A percentile compares a stretch with the other conserved stretches of the same genome.
Evolutionary conservation across 2,113 vertebrate genomes (phyloP).

Genomic region (Pedetes capensis): DNA sequence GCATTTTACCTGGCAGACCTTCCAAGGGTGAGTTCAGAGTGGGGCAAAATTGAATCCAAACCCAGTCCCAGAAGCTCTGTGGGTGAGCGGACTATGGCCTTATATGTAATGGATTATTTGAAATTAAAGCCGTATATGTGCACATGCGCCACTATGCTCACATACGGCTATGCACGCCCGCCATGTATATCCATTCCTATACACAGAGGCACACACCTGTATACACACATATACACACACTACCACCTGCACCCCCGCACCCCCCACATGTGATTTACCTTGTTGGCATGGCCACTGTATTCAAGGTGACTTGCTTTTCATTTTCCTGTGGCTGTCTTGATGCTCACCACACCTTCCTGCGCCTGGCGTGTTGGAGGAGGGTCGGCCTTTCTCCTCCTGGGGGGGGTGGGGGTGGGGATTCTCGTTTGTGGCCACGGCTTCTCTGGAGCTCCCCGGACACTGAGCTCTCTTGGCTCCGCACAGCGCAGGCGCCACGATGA

Average conservation of each 20-base stretch:
- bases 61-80: neutral
- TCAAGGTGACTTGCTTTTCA: neutral
- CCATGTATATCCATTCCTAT: no score
- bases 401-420: no score
- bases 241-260: neutral
- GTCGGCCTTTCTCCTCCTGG: neutral
- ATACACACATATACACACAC: neutral
- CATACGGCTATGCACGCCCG: neutral
- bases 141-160: neutral
- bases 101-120: neutral
- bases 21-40: neutral
- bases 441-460: fast-evolving
- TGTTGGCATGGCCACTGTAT: fast-evolving
- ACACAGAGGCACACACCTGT: neutral
- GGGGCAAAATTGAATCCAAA: no score
- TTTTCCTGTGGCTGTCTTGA: no score
- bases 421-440: neutral
- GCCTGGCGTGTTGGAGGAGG: neutral
- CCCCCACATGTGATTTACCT: no score
- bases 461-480: neutral
- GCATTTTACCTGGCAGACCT: neutral
- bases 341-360: fast-evolving
- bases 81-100: no score
- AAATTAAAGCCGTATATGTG: neutral
- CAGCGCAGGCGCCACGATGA: fast-evolving